Percentiles rank a stretch among this genome's conserved stretches.
Evolutionary conservation across 2,113 vertebrate genomes (phyloP).

Genomic region (Heteronetta atricapilla): DNA sequence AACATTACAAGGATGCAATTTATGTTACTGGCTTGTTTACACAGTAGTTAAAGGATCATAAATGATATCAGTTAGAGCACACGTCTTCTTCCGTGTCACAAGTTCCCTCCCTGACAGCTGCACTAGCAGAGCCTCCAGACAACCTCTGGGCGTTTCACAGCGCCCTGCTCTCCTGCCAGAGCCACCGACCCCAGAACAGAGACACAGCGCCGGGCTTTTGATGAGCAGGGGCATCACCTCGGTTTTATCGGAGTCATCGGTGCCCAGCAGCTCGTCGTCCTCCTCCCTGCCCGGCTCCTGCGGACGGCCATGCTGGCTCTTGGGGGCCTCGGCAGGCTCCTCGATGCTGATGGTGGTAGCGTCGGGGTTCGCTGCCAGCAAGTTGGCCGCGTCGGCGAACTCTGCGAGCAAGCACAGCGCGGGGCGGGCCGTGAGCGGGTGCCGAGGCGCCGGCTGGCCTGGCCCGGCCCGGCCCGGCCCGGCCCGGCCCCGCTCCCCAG

Average conservation of each 20-base stretch:
- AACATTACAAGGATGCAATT: neutral
- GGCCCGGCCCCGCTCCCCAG: too few relatives aligned
- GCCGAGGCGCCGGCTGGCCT: too few relatives aligned
- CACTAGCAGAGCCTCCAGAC: neutral
- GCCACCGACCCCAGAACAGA: neutral
- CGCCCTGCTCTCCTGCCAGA: neutral
- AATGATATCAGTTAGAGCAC: neutral
- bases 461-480: too few relatives aligned
- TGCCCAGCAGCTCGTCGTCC: slow-evolving; percentile 81
- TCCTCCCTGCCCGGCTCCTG: slow-evolving; percentile 72
- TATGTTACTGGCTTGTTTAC: neutral
- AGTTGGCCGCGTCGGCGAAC: slow-evolving; percentile 85
- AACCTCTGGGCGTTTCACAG: neutral
- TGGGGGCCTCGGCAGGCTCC: slow-evolving; percentile 68
- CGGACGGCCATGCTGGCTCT: slow-evolving; percentile 63
- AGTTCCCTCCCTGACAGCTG: rapidly evolving
- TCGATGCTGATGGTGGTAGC: slow-evolving; percentile 86
- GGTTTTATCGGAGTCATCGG: slow-evolving; percentile 85
- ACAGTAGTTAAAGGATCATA: neutral
- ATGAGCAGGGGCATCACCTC: slow-evolving; percentile 78
- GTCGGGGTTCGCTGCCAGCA: slow-evolving; percentile 78
- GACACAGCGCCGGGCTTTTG: neutral
- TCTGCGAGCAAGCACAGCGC: slow-evolving; percentile 72
- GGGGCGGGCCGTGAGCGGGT: too few relatives aligned
- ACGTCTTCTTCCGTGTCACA: rapidly evolving